A percentile compares a stretch with the other conserved stretches of the same genome.
Conservation (phyloP, 2,113 vertebrate genomes). For the Sphyrna mokarran region DNA sequence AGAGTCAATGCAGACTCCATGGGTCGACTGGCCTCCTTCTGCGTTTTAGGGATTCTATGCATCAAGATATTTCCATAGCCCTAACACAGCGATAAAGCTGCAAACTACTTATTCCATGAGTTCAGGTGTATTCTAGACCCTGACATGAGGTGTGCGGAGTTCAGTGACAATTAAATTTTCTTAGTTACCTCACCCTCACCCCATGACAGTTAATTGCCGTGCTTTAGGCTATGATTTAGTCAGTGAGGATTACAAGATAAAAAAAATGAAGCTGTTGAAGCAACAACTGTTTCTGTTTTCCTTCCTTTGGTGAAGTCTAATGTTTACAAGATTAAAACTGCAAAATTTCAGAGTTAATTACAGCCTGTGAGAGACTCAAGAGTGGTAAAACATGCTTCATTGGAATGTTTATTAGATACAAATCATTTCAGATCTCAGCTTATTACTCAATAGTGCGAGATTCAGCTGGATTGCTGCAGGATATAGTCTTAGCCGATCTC, state of each 20-base stretch:
- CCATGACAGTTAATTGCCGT: background rate
- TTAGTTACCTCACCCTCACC: background rate
- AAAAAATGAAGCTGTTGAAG: background rate
- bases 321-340: slow-evolving; percentile 15
- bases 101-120: background rate
- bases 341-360: slow-evolving; percentile 27
- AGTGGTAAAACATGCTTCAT: background rate
- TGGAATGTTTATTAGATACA: background rate
- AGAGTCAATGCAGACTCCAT: no score
- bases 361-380: background rate
- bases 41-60: no score
- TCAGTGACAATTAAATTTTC: background rate
- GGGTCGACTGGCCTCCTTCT: no score
- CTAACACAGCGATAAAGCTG: background rate
- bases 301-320: background rate
- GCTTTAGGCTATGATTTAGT: background rate
- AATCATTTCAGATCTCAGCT: background rate
- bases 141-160: background rate
- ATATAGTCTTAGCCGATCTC: background rate
- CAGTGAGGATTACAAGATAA: background rate
- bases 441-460: background rate
- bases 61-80: background rate
- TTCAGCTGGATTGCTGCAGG: background rate
- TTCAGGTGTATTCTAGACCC: background rate
- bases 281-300: background rate